These are phyloP conservation scores for Hypsibius dujardini DNA, from an alignment of 1,140 invertebrate species.

Conservation along the genomic window DNA sequence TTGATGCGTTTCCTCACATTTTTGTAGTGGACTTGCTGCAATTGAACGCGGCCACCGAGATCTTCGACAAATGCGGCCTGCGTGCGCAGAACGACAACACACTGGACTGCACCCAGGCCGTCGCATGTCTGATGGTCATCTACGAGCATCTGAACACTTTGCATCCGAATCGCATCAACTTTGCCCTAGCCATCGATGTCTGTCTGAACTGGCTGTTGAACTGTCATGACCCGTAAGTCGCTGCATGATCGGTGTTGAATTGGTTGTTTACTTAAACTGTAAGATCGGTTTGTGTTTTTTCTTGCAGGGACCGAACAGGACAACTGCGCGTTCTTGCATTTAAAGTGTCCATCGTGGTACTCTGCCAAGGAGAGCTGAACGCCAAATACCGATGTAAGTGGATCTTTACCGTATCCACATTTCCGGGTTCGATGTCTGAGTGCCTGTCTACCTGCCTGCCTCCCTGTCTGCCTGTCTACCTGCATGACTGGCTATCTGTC, in stretches of 20 bases:
- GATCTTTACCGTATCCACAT: conserved; percentile 14
- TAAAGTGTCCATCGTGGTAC: conserved; percentile 78
- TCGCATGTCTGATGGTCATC: conserved; percentile 70
- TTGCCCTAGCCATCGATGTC: conserved; percentile 79
- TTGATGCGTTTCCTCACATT: conserved; percentile 25
- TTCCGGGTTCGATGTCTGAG: conserved; percentile 5
- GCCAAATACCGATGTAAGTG: conserved; percentile 87
- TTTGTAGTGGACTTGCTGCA: conserved; percentile 66
- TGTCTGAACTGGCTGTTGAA: conserved; percentile 95
- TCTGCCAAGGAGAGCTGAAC: conserved; percentile 80
- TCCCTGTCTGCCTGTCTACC: background rate
- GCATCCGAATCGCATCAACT: conserved; percentile 42
- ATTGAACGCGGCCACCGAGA: conserved; percentile 61
- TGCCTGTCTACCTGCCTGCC: background rate
- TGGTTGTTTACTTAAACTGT: background rate
- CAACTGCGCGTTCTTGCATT: conserved; percentile 92
- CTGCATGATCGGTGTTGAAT: conserved; percentile 3
- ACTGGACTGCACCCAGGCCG: conserved; percentile 85
- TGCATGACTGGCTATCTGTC: conserved; percentile 1
- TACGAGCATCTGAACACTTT: conserved; percentile 58
- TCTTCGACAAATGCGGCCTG: conserved; percentile 79
- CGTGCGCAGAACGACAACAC: conserved; percentile 80
- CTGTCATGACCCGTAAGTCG: conserved; percentile 74
- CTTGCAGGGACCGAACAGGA: conserved; percentile 70
- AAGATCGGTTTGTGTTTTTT: conserved; percentile 24